Evolutionary conservation across 2,113 vertebrate species (phyloP).

Genomic region (Labeo rohita): DNA sequence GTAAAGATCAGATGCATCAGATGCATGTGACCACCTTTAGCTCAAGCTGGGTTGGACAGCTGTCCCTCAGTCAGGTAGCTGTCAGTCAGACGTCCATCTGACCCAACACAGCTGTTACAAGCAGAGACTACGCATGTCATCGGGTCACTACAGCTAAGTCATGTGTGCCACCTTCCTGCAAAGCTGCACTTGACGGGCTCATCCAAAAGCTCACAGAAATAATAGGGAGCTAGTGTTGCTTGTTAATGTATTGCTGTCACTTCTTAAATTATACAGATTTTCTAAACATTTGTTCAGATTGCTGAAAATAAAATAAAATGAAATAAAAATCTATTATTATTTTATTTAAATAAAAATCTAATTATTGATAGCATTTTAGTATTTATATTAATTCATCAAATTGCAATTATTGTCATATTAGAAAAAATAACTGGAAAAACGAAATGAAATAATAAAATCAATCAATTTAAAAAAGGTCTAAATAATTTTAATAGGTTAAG

Average conservation of each 20-base stretch:
- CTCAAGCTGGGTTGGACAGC: constrained; percentile 26
- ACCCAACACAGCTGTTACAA: constrained; percentile 28
- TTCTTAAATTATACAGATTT: neutral
- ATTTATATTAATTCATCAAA: too few relatives aligned
- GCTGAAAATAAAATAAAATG: neutral
- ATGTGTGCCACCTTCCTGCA: neutral
- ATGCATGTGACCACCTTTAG: constrained; percentile 46
- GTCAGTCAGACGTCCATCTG: constrained; percentile 53
- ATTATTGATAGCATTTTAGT: too few relatives aligned
- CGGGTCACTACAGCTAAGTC: neutral
- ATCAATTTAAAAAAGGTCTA: too few relatives aligned
- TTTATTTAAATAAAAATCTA: too few relatives aligned
- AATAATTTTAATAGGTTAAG: too few relatives aligned
- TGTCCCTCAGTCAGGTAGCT: constrained; percentile 38
- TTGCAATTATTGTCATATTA: too few relatives aligned
- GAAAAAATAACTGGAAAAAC: too few relatives aligned
- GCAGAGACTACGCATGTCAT: neutral
- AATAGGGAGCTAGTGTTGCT: neutral
- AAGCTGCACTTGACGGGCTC: neutral
- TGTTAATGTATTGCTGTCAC: neutral
- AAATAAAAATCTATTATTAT: too few relatives aligned
- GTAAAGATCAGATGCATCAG: neutral
- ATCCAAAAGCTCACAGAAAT: neutral
- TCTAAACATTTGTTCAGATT: neutral
- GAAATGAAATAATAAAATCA: too few relatives aligned